Evolutionary conservation across 2,113 vertebrate species (phyloP).

Genomic region (Apteryx mantelli): DNA sequence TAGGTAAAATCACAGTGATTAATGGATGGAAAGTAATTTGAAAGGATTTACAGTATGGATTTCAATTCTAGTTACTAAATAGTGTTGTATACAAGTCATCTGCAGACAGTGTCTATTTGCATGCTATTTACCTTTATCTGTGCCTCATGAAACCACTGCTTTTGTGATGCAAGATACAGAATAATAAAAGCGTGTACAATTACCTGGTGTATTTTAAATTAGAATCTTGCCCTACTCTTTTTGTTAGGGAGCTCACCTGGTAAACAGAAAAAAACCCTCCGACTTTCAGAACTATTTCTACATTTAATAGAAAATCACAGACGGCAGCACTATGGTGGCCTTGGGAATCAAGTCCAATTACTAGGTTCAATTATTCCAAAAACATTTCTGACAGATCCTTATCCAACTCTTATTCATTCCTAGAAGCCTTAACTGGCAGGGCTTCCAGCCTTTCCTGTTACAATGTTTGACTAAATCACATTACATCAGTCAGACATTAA

Average conservation of each 20-base stretch:
- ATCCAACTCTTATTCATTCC: not conserved
- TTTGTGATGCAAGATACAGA: not conserved
- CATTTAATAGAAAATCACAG: rapidly evolving
- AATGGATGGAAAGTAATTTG: not conserved
- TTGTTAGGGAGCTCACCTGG: not conserved
- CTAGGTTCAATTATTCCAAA: not conserved
- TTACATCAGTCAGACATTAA: not conserved
- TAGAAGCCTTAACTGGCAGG: not conserved
- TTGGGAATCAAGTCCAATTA: not conserved
- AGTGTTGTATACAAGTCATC: not conserved
- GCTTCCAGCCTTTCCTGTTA: not conserved
- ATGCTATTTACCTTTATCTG: conserved; percentile 38
- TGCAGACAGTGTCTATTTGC: not conserved
- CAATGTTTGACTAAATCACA: not conserved
- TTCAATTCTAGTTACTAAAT: not conserved
- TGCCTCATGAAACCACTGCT: conserved; percentile 33
- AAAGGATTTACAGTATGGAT: not conserved
- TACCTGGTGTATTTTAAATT: not conserved
- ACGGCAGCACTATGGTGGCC: rapidly evolving
- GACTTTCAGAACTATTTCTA: not conserved
- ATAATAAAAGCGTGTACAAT: conserved; percentile 2
- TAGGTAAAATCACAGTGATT: not conserved
- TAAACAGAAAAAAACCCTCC: not conserved
- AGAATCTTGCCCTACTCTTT: not conserved
- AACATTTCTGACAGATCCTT: not conserved